Base-by-base conservation (phyloP, 2,888 invertebrate genomes). In the Syritta pipiens region DNA sequence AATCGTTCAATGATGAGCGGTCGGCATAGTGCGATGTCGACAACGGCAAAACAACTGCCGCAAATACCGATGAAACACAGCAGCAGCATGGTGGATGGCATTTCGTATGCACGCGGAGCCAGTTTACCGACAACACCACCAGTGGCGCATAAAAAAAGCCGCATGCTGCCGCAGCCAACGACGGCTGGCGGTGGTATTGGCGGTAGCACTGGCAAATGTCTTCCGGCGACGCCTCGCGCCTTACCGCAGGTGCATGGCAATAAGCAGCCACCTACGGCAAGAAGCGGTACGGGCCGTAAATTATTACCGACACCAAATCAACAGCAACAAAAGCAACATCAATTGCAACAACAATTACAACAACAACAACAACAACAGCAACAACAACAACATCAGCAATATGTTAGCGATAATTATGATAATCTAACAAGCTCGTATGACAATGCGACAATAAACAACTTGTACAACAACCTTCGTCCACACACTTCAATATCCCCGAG, bases 161-260 rank as follows among this genome's bases (percentile, higher is more conserved):
- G 84, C n/a, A 81, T 84, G 55, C 71, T 85, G 44, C 86, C 85
- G 7, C 83, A 85, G 75, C 81, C 84, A 22, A 82, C 55, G 67
- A 63, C 81, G 5, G 72, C 62, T 59, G 93, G 35, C 14, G 35
- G 93, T 88, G 93, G 93, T 89, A 92, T 93, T 87, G 93, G 93
- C 89, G 91, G 91, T 84, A 93, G 93, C 88, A 91, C 91, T 84
- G 93, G 93, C 87, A 93, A 83, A 81, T 84, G 83, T 82, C 83
- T 83, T 83, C 82, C 84, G 81, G 82, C 83, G 79, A 81, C 81
- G 68, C 82, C 85, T 71, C 86, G 85, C 51, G 68, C 83, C 62
- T 81, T 85, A 68, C 85, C 85, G 28, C 83, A 85, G 51, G 82
- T 82, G 30, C 83, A 83, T 26, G 82, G 24, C 46, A 53, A 35